These are phyloP conservation scores for Chymomyza amoena DNA, from an alignment of 2,888 invertebrate species.

Conservation along the genomic window DNA sequence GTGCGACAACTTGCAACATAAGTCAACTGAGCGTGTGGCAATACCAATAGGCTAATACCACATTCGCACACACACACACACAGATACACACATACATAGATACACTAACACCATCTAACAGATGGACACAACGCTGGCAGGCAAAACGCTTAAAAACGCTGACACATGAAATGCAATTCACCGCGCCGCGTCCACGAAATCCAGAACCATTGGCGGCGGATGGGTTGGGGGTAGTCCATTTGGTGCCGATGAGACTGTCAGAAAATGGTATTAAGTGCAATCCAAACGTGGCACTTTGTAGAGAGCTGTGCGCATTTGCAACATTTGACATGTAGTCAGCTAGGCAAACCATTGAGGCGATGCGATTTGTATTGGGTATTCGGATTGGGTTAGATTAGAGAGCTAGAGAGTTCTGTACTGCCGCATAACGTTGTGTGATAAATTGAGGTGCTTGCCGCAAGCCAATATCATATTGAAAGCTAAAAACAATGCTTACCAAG, in stretches of 20 bases:
- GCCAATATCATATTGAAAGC: slow-evolving; percentile 65
- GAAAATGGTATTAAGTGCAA: slow-evolving; percentile 65
- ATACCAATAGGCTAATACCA: not conserved
- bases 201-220: not conserved
- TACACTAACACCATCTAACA: not conserved
- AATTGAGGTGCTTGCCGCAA: slow-evolving; percentile 66
- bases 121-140: not conserved
- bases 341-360: not conserved
- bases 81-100: not conserved
- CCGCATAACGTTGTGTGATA: slow-evolving; percentile 55
- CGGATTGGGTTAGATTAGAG: not conserved
- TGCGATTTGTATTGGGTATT: not conserved
- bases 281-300: slow-evolving; percentile 24
- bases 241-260: slow-evolving; percentile 23
- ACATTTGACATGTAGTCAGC: slow-evolving; percentile 1
- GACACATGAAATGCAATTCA: slow-evolving; percentile 75
- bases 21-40: not conserved
- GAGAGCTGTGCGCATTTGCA: not conserved
- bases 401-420: not conserved
- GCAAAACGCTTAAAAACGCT: slow-evolving; percentile 65
- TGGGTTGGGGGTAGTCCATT: not conserved
- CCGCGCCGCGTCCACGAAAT: slow-evolving; percentile 15
- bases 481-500: slow-evolving; percentile 57
- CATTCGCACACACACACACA: not conserved
- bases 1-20: not conserved